Conservation (phyloP, 2,888 invertebrate genomes). For the Sarcophaga variegata region DNA sequence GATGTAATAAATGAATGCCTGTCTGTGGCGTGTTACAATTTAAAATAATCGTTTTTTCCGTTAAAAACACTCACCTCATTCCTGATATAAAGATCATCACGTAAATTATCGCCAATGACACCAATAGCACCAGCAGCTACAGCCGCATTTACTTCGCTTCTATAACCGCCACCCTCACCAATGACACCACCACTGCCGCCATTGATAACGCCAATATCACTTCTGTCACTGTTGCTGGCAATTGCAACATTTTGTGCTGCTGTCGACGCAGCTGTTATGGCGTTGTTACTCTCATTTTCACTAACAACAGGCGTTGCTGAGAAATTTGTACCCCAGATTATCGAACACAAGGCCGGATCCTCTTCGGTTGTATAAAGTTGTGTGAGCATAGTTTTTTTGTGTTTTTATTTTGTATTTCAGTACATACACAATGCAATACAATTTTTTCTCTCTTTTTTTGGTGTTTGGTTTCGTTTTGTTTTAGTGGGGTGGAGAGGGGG, state of each 20-base stretch:
- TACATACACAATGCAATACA: conserved; percentile 16
- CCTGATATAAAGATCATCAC: conserved; percentile 75
- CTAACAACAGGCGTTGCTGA: conserved; percentile 72
- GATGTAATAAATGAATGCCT: background rate
- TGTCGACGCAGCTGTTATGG: conserved; percentile 63
- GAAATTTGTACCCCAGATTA: conserved; percentile 79
- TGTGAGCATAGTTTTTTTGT: conserved; percentile 78
- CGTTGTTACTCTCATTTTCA: conserved; percentile 72
- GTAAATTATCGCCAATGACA: conserved; percentile 72
- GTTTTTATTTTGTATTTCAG: background rate
- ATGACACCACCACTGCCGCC: conserved; percentile 28
- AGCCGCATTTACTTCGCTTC: conserved; percentile 62
- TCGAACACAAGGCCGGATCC: conserved; percentile 80
- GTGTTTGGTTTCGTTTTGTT: too few species aligned
- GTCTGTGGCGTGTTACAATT: background rate
- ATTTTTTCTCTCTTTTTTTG: too few species aligned
- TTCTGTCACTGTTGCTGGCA: conserved; percentile 26
- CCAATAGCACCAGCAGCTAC: conserved; percentile 55
- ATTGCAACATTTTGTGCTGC: conserved; percentile 56
- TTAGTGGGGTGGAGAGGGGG: too few species aligned
- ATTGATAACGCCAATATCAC: conserved; percentile 31
- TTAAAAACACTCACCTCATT: conserved; percentile 70
- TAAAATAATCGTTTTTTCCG: background rate
- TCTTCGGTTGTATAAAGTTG: conserved; percentile 80
- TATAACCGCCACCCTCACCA: conserved; percentile 46